phyloP scores from a whole-genome alignment of 2,797 vertebrate species.

The Fundulus diaphanus region DNA sequence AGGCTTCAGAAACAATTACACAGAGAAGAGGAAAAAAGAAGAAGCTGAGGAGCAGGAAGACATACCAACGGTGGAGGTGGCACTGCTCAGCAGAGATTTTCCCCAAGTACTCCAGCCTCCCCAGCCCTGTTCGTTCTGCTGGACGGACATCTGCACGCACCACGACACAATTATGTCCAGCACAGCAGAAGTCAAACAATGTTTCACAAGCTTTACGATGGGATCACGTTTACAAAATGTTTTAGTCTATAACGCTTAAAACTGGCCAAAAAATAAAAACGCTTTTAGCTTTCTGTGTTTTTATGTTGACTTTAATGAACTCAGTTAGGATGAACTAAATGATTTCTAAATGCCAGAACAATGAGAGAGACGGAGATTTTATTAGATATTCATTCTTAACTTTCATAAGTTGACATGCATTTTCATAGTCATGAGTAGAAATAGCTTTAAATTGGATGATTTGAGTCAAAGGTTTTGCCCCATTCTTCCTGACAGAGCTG shows the following conservation, averaged over 20 bases:
- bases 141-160: constrained; percentile 40
- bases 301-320: not conserved
- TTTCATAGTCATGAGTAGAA: too few species aligned
- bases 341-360: too few species aligned
- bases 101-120: constrained; percentile 94
- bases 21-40: not conserved
- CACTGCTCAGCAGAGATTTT: constrained; percentile 92
- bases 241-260: not conserved
- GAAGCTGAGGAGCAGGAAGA: constrained; percentile 2
- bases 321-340: too few species aligned
- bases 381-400: too few species aligned
- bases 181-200: not conserved
- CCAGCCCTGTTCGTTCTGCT: constrained; percentile 84
- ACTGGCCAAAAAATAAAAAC: not conserved
- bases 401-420: too few species aligned
- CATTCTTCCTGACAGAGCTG: too few species aligned
- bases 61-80: constrained; percentile 93
- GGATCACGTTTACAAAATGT: not conserved
- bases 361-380: too few species aligned
- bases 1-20: not conserved
- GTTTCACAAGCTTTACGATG: not conserved
- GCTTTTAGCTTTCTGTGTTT: too few species aligned
- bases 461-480: too few species aligned
- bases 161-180: constrained; percentile 15
- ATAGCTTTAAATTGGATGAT: too few species aligned